phyloP scores from a whole-genome alignment of 2,113 vertebrate genomes.

The Eulemur rufifrons region DNA sequence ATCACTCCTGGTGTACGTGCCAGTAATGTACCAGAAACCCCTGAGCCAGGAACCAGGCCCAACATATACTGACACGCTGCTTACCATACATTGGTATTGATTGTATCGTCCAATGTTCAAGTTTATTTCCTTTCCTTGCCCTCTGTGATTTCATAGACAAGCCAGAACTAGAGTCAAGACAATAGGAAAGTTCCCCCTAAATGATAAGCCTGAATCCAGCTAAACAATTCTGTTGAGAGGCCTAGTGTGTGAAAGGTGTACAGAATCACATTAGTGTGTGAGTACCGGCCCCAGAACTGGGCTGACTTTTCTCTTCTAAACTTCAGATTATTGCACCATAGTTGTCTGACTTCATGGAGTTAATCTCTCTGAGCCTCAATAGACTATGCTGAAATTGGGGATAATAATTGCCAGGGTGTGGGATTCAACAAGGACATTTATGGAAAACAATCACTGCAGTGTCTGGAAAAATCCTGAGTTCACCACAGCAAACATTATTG shows the following conservation, averaged over 20 bases:
- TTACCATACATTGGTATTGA: background rate
- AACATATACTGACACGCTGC: background rate
- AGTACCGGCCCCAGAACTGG: background rate
- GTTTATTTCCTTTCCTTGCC: background rate
- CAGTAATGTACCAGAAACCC: background rate
- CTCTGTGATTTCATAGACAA: background rate
- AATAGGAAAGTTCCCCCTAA: background rate
- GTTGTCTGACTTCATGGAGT: background rate
- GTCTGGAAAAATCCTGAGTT: background rate
- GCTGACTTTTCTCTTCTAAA: background rate
- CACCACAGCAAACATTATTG: background rate
- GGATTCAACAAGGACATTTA: background rate
- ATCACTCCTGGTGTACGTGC: background rate
- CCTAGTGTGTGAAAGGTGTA: background rate
- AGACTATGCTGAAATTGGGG: background rate
- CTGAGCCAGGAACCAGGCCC: background rate
- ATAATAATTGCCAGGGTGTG: background rate
- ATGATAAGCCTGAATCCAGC: background rate
- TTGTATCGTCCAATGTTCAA: background rate
- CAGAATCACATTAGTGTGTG: background rate
- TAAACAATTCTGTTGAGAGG: background rate
- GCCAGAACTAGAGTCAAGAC: background rate
- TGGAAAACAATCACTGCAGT: background rate
- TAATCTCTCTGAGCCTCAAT: background rate
- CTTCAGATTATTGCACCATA: background rate